These are phyloP conservation scores for Aurelia sp. DNA, from an alignment of 30 jellyfish, hydroid and myxozoan genomes.

Conservation along the genomic window DNA sequence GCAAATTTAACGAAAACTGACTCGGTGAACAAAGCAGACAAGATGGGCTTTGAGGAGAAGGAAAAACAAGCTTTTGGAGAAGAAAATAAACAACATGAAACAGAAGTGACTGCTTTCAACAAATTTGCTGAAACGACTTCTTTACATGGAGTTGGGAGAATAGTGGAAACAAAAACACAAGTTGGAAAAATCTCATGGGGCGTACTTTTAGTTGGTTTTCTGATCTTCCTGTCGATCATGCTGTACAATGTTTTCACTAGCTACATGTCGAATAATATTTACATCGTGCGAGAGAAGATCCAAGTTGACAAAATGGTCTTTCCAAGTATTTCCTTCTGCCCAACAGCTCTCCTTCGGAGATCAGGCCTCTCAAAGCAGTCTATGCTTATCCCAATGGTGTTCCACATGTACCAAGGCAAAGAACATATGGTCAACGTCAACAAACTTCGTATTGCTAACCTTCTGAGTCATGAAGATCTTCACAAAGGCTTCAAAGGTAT, in stretches of 20 bases:
- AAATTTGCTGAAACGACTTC: conserved; percentile 63
- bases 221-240: conserved; percentile 49
- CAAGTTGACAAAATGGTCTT: conserved; percentile 52
- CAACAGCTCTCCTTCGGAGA: conserved; percentile 52
- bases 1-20: no score
- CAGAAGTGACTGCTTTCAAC: conserved; percentile 10
- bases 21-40: not conserved
- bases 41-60: conserved; percentile 9
- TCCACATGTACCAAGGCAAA: conserved; percentile 9
- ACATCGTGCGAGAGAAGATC: conserved; percentile 55
- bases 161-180: conserved; percentile 56
- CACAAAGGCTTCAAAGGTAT: conserved; percentile 39
- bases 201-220: conserved; percentile 47
- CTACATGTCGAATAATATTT: conserved; percentile 60
- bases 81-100: not conserved
- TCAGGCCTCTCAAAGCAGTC: conserved; percentile 39
- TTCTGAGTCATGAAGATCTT: conserved; percentile 31
- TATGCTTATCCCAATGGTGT: conserved; percentile 12
- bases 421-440: conserved; percentile 46
- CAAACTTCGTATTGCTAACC: conserved; percentile 51
- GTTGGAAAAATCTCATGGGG: conserved; percentile 66
- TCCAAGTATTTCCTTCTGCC: conserved; percentile 71
- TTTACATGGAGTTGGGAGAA: conserved; percentile 63
- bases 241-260: conserved; percentile 55
- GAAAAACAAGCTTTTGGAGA: not conserved